Conservation (phyloP, 2,797 vertebrate genomes). For the Macropus fuliginosus region DNA sequence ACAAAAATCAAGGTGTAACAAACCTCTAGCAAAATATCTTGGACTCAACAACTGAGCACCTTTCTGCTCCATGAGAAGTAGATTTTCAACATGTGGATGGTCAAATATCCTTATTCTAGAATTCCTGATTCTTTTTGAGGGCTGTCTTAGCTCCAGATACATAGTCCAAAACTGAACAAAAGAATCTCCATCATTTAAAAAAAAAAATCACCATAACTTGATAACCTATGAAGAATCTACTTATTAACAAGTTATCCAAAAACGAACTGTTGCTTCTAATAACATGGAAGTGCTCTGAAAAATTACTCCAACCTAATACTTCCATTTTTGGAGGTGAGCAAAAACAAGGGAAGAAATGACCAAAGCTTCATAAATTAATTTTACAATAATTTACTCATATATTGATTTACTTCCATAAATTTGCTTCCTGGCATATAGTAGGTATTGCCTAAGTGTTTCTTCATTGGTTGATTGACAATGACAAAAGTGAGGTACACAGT, state of each 20-base stretch:
- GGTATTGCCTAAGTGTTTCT: background rate
- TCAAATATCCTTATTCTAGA: background rate
- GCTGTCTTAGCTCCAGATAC: background rate
- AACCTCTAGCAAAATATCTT: conserved; percentile 4
- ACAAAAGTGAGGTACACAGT: background rate
- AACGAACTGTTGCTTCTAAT: conserved; percentile 20
- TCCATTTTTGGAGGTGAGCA: conserved; percentile 10
- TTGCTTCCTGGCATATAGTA: background rate
- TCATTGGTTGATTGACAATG: background rate
- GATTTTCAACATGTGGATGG: background rate
- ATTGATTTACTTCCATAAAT: background rate
- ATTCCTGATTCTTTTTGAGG: conserved; percentile 28
- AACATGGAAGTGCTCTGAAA: background rate
- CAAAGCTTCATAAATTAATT: conserved; percentile 47
- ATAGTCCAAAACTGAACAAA: background rate
- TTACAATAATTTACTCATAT: background rate
- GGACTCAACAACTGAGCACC: conserved; percentile 12
- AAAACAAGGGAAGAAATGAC: conserved; percentile 42
- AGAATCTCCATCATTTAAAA: background rate
- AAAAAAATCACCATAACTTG: no score
- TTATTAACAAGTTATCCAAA: conserved; percentile 41
- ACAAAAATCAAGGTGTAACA: conserved; percentile 9
- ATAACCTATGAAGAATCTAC: conserved; percentile 8
- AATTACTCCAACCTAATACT: conserved; percentile 5
- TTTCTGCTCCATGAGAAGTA: conserved; percentile 32